Conservation (phyloP, 1,140 invertebrate genomes). For the Daktulosphaira vitifoliae region DNA sequence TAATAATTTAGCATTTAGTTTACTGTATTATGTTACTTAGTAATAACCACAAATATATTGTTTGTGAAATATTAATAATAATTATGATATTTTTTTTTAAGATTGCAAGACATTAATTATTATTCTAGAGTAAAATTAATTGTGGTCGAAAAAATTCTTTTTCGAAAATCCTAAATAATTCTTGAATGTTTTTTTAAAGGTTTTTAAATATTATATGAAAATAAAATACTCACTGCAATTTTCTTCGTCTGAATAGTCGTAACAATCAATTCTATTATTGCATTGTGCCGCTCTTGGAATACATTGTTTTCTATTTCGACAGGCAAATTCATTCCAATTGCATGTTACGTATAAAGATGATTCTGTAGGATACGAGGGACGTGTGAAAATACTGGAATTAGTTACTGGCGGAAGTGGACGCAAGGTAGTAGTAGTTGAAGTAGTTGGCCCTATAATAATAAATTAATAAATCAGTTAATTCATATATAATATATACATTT, state of each 20-base stretch:
- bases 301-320: slow-evolving; percentile 51
- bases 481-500: not conserved
- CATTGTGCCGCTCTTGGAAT: slow-evolving; percentile 49
- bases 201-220: no score
- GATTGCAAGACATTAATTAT: not conserved
- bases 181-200: slow-evolving; percentile 28
- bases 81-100: not conserved
- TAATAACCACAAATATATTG: no score
- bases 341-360: slow-evolving; percentile 41
- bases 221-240: slow-evolving; percentile 56
- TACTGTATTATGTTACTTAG: no score
- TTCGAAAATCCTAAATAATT: no score
- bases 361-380: not conserved
- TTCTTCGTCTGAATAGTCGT: slow-evolving; percentile 61
- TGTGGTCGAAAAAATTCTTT: no score
- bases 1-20: no score
- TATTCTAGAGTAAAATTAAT: no score
- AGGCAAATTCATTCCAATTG: slow-evolving; percentile 48
- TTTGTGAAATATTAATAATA: not conserved
- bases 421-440: not conserved
- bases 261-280: slow-evolving; percentile 53
- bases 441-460: not conserved
- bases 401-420: not conserved
- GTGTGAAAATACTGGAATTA: slow-evolving; percentile 4
- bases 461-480: slow-evolving; percentile 15